Conservation (phyloP, 2,113 vertebrate species). For the Sitta europaea region DNA sequence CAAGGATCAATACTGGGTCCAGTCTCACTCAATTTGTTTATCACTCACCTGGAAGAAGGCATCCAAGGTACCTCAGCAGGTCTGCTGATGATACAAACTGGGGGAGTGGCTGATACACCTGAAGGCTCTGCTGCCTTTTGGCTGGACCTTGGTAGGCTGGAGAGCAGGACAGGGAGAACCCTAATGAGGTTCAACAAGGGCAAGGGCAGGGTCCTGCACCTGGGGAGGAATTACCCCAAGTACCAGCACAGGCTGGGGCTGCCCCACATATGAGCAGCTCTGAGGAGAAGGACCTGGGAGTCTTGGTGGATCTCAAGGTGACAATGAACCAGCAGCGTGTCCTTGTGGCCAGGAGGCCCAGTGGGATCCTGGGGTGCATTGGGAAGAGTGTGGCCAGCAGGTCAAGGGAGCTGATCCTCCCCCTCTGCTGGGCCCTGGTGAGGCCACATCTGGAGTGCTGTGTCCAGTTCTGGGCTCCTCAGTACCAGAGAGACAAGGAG, state of each 20-base stretch:
- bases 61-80: background rate
- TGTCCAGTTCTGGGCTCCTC: background rate
- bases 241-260: background rate
- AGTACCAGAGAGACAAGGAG: background rate
- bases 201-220: background rate
- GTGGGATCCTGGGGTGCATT: background rate
- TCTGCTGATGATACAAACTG: background rate
- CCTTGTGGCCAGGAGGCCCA: background rate
- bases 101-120: background rate
- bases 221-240: background rate
- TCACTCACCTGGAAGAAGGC: background rate
- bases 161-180: background rate
- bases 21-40: background rate
- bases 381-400: background rate
- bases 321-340: background rate
- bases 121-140: background rate
- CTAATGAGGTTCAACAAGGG: background rate
- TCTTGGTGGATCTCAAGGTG: background rate
- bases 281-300: background rate
- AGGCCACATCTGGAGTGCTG: background rate
- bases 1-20: background rate
- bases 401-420: too few relatives aligned
- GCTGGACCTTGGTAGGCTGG: background rate
- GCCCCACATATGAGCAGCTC: background rate
- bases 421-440: too few relatives aligned